Percentiles rank a stretch among this genome's conserved stretches.
Conservation (phyloP, 2,888 invertebrate genomes). For the Epistrophella euchroma region DNA sequence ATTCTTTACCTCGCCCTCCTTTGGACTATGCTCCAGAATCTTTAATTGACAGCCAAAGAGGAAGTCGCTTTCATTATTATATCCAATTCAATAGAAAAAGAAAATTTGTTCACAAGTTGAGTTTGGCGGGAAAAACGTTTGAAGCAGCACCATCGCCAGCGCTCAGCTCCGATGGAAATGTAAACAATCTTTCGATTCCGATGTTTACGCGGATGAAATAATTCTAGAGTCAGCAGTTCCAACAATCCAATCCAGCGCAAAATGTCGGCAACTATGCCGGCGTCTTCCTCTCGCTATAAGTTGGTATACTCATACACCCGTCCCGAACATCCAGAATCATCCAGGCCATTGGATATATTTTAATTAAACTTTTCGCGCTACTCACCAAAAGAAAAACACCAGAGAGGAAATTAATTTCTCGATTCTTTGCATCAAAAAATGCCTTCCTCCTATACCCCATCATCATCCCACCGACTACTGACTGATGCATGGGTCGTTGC, state of each 20-base stretch:
- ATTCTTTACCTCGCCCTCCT: not conserved
- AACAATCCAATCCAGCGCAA: not conserved
- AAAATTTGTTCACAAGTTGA: slow-evolving; percentile 42
- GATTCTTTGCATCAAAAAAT: slow-evolving; percentile 43
- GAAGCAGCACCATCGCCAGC: slow-evolving; percentile 6
- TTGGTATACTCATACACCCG: not conserved
- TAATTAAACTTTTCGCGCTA: slow-evolving; percentile 70
- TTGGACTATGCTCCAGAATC: slow-evolving; percentile 4
- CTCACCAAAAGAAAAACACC: slow-evolving; percentile 62
- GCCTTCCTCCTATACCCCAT: not conserved
- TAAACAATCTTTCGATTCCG: slow-evolving; percentile 70
- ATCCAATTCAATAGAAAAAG: slow-evolving; percentile 40
- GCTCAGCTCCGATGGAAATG: slow-evolving; percentile 54
- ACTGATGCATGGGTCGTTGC: not conserved
- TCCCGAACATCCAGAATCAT: not conserved
- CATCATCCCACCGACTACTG: not conserved
- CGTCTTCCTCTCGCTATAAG: slow-evolving; percentile 1
- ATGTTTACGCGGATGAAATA: slow-evolving; percentile 70
- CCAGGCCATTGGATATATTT: slow-evolving; percentile 55
- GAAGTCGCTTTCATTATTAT: slow-evolving; percentile 62
- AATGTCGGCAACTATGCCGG: slow-evolving; percentile 3
- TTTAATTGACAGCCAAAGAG: slow-evolving; percentile 62
- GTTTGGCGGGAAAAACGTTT: slow-evolving; percentile 19
- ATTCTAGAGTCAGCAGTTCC: slow-evolving; percentile 56
- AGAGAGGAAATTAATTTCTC: slow-evolving; percentile 66